Base-by-base conservation (phyloP, 2,888 invertebrate genomes). In the Lasioglossum vierecki region DNA sequence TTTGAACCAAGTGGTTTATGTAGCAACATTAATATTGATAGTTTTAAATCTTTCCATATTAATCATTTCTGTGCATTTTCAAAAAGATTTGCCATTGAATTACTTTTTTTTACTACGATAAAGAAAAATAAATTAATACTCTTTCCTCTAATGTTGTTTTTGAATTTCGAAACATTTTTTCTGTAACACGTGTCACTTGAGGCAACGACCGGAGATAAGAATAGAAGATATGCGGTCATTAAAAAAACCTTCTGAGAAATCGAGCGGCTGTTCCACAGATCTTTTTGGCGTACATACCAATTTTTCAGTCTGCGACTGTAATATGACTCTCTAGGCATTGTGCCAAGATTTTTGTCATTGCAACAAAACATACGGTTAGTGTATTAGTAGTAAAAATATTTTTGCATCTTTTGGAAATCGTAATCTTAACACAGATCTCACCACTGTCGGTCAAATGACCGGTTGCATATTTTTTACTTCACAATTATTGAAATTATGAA, bases 241-340 rank as follows among this genome's bases (percentile, higher is more conserved):
- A 63, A 30, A 66, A 73, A 74, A 70, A 15, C n/a, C 70, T 70
- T 71, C 57, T 68, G 53, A 46, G 46, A 73, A 76, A 53, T 83
- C 72, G 26, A 35, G 39, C 46, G 57, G 26, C 35, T 13, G 26
- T 57, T 76, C 46, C 39, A 44, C 57, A 35, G 35, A 30, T 72
- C 73, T 70, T 80, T 83, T 76, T n/a, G 15, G 57, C 74, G 49
- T 46, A 9, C 60, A 71, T 46, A 49, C 39, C n/a, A 26, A 49
- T 44, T 78, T 78, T 78, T 68, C 6, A 30, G 26, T 72, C 53
- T 41, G 41, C 13, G 41, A 74, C 44, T 26, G 57, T 80, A 39
- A 22, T 73, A n/a, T 49, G 13, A 26, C 57, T 35, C 18, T 77
- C 8, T 35, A n/a, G 30, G 49, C 66, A 30, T 30, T 30, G 30